Percentiles rank a stretch among this genome's conserved stretches.
phyloP scores from a whole-genome alignment of 2,113 vertebrate genomes.

The Nerophis lumbriciformis region DNA sequence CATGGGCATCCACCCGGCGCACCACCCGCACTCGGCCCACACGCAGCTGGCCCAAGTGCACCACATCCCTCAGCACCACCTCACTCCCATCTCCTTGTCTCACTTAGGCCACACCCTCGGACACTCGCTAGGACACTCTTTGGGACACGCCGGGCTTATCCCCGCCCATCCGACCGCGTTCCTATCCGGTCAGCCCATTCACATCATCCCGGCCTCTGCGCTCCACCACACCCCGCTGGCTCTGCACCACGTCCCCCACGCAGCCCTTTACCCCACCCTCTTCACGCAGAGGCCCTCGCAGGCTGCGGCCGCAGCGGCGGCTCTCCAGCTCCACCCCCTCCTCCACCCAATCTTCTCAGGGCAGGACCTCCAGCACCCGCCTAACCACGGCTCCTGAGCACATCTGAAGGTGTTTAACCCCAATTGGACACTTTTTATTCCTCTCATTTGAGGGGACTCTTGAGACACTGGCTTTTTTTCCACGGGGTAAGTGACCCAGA shows the following conservation, averaged over 20 bases:
- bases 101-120: constrained; percentile 77
- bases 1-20: constrained; percentile 85
- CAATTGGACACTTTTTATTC: constrained; percentile 32
- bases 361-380: constrained; percentile 97
- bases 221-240: constrained; percentile 91
- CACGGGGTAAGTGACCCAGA: constrained; percentile 6
- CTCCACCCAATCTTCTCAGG: constrained; percentile 99
- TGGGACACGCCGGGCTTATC: constrained; percentile 77
- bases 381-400: constrained; percentile 92
- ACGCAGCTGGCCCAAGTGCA: constrained; percentile 93
- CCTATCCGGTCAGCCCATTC: constrained; percentile 92
- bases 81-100: constrained; percentile 91
- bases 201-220: constrained; percentile 94
- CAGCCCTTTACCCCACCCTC: constrained; percentile 89
- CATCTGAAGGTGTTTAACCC: constrained; percentile 5
- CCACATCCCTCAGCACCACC: constrained; percentile 94
- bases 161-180: constrained; percentile 91
- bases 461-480: constrained; percentile 31
- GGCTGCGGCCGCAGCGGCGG: constrained; percentile 83
- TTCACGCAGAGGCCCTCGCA: constrained; percentile 81
- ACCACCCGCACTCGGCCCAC: constrained; percentile 84
- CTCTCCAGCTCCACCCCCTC: constrained; percentile 91
- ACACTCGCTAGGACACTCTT: constrained; percentile 80
- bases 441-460: constrained; percentile 20
- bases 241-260: constrained; percentile 88